Base-by-base conservation (phyloP, 2,888 invertebrate species). In the Ochlodes sylvanus region DNA sequence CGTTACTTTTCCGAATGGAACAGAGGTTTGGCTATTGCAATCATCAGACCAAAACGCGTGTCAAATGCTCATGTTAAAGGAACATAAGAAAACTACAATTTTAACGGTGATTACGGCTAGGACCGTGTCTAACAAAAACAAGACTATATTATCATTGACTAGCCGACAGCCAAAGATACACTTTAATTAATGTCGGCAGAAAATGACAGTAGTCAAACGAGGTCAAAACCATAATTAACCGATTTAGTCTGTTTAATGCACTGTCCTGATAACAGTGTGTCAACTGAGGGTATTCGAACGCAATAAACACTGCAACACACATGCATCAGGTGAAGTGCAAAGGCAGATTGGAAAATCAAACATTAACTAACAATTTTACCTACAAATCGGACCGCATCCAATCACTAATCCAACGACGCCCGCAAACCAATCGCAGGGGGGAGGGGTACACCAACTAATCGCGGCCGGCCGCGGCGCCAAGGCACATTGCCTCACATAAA, bases 401-500 rank as follows among this genome's bases (percentile, higher is more conserved):
- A 56, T 10, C 56, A 27, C 3, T 17, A 57, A 57, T 57, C 32
- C 32, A 15, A 50, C 34, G 15, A 34, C 15, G 38, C n/a, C 15
- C 54, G 54, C 63, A 21, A 41, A 42, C 60, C 21, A 68, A 62
- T 44, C 38, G 12, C 68, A 50, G 70, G 70, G 73, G n/a, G 73
- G 75, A 76, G 81, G 85, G 83, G 83, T 78, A 67, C 80, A 79
- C 76, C 81, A 75, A 80, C 78, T 79, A 81, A 79, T 77, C 85
- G 84, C 50, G 56, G 52, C 50, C 50, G 34, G 38, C 47, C 60
- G 54, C 83, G 83, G 77, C 75, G 69, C 80, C 82, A 92, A 92
- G 92, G 92, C 92, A 91, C 92, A 87, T 79, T 77, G 90, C 90
- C 90, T 85, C 84, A 82, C 79, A 76, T 79, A 78, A 81, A 83